Base-by-base conservation (phyloP, 2,888 invertebrate genomes). In the Noctua pronuba region DNA sequence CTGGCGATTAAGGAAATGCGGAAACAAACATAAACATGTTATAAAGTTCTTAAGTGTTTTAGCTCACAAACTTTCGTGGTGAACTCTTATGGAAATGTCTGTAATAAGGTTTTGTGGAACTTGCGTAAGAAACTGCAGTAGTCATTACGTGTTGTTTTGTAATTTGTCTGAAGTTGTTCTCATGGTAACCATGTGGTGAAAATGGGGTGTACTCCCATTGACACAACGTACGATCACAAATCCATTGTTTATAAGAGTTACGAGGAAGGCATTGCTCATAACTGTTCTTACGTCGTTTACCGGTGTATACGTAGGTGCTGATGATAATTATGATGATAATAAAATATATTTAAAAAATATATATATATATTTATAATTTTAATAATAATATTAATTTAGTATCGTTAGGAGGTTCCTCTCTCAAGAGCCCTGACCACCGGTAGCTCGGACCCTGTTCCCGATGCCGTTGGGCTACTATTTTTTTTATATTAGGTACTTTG, bases 21-120 rank as follows among this genome's bases (percentile, higher is more conserved):
- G 60, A 84, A 73, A 73, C 55, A 84, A 87, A 87, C 75, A 87
- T 84, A 84, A 82, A 82, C 80, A 80, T 73, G 70, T 79, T 82
- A 46, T 80, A 79, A 84, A 84, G 58, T 84, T 84, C 69, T 52
- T 58, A 76, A 82, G 79, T 79, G 75, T 73, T 84, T 75, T 70
- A 78, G 58, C 78, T 81, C 58, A 79, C 69, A 78, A 81, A 75
- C 66, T 78, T 84, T 60, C 28, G 60, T 55, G 65, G n/a, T 75
- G 62, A 68, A 83, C 74, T 77, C 28, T 44, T 60, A 38, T 64
- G 35, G 62, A 73, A 81, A 84, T 75, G 44, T 66, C 31, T 35
- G 72, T 75, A n/a, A 66, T 73, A 60, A 79, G 16, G 58, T 75
- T 84, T 75, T 72, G 35, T 66, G 46, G 35, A 24, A 64, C 44